A percentile compares a stretch with the other conserved stretches of the same genome.
phyloP scores from a whole-genome alignment of 2,113 vertebrate genomes.

The Ciconia maguari region DNA sequence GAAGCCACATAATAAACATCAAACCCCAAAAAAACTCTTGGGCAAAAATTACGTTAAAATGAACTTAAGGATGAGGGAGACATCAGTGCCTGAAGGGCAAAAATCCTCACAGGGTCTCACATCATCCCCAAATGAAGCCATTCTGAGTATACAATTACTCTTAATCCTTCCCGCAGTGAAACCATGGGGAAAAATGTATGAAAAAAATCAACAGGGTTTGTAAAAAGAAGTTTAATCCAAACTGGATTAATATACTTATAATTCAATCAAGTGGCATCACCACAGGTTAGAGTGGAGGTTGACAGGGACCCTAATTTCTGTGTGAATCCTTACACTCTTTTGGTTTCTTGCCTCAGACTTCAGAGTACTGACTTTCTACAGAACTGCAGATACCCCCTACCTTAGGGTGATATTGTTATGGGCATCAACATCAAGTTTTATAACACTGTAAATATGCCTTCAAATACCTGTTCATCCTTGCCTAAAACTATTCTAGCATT shows the following conservation, averaged over 20 bases:
- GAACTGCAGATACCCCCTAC: neutral
- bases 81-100: neutral
- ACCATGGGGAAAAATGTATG: neutral
- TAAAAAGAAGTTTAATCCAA: neutral
- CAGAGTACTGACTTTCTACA: neutral
- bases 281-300: neutral
- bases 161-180: neutral
- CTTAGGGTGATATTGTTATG: neutral
- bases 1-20: neutral
- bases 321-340: neutral
- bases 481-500: neutral
- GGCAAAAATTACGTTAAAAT: neutral
- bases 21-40: fast-evolving
- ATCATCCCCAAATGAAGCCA: neutral
- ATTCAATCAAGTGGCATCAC: neutral
- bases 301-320: neutral
- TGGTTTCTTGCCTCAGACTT: neutral
- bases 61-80: neutral
- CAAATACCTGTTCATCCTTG: neutral
- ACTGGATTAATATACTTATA: neutral
- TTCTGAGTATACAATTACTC: neutral
- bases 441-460: neutral
- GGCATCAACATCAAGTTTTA: neutral
- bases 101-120: neutral
- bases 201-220: neutral